A percentile compares a stretch with the other conserved stretches of the same genome.
Conservation (phyloP, 2,888 invertebrate genomes). For the Abrostola tripartita region DNA sequence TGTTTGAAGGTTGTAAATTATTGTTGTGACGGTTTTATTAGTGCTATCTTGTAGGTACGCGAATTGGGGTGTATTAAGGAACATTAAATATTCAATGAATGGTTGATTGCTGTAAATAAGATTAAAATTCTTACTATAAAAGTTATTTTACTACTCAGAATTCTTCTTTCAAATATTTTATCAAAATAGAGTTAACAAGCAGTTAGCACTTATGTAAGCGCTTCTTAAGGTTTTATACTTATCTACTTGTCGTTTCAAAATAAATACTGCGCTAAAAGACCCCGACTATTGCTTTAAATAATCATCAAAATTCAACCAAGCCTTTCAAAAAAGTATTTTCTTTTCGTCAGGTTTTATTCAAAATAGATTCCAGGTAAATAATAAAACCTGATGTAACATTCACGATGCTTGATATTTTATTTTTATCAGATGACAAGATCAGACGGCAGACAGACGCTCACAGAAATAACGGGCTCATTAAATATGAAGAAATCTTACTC, state of each 20-base stretch:
- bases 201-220: too few relatives aligned
- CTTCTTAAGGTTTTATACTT: too few relatives aligned
- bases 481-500: conserved; percentile 65
- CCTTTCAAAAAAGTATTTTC: background rate
- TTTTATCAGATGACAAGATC: conserved; percentile 44
- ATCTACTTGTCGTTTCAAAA: too few relatives aligned
- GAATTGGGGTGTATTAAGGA: background rate
- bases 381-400: conserved; percentile 31
- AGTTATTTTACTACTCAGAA: too few relatives aligned
- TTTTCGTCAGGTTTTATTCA: background rate
- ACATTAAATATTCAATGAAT: background rate
- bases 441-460: conserved; percentile 50
- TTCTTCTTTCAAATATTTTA: too few relatives aligned
- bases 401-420: conserved; percentile 25
- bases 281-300: background rate
- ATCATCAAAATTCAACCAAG: background rate
- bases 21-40: conserved; percentile 19
- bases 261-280: too few relatives aligned
- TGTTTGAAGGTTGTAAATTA: conserved; percentile 4
- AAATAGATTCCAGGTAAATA: conserved; percentile 27
- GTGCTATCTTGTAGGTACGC: background rate
- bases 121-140: too few relatives aligned
- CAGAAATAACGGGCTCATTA: conserved; percentile 66
- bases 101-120: background rate
- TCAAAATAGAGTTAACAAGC: too few relatives aligned